Base-by-base conservation (phyloP, 2,888 invertebrate genomes). In the Poecilobothrus nobilitatus region DNA sequence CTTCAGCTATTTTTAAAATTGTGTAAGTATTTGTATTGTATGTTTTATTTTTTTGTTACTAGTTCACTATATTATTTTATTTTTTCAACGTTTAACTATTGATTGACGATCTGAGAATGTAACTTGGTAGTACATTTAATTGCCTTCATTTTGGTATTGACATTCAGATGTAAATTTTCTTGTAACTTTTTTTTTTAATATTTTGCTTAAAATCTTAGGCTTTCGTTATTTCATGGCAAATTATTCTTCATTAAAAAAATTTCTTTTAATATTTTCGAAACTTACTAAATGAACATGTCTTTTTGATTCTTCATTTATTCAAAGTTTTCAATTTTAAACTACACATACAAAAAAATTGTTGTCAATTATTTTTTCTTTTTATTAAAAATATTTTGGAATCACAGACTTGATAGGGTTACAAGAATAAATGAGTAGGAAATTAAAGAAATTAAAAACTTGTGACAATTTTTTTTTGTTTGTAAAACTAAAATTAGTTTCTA, bases 291-390 rank as follows among this genome's bases (percentile, higher is more conserved):
- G n/a, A 53, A 53, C n/a, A 53, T 53, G 15, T 53, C 53, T 53
- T 18, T n/a, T 53, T 53, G n/a, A 53, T 53, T 53, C 53, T 53
- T 53, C 53, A 53, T 53, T 53, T 53, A 53, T 53, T 53, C 53
- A 53, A 53, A 53, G 5, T 53, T 53, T 53, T 53, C 18, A 53
- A 53, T 53, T 53, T 53, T n/a, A 53, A 53, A 53, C 53, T 53
- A 53, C 53, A 53, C 53, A 53, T 9, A 53, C 53, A 53, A 53
- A 53, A 53, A 53, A 53, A 53, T 53, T 18, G 53, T 53, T 18
- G 53, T 53, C 53, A 53, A 53, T 53, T 18, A 12, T 53, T 53
- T 53, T 53, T 53, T 53, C 18, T 6, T 12, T n/a, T 53, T 53
- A 53, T 18, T 18, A 18, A 18, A 53, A 18, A 53, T 18, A 18